Conservation (phyloP, 1,140 invertebrate genomes). For the Tribolium castaneum region DNA sequence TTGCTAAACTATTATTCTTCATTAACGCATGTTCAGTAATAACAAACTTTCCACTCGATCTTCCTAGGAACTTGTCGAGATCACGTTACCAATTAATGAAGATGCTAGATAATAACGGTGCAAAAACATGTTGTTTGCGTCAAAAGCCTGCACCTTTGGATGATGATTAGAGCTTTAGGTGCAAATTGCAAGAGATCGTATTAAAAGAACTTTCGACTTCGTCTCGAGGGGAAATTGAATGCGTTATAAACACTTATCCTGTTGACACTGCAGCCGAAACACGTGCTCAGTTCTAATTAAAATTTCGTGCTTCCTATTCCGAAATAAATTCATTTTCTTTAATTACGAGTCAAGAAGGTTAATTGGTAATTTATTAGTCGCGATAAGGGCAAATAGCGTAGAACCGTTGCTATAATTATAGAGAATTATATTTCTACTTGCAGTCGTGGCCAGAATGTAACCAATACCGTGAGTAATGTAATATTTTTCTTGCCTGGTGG, state of each 20-base stretch:
- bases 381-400: background rate
- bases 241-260: constrained; percentile 28
- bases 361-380: constrained; percentile 16
- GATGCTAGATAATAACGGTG: background rate
- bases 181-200: background rate
- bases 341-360: background rate
- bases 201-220: constrained; percentile 11
- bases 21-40: background rate
- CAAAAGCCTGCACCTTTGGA: background rate
- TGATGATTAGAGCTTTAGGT: background rate
- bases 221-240: background rate
- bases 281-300: constrained; percentile 25
- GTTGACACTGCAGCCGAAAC: constrained; percentile 18
- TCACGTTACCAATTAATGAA: background rate
- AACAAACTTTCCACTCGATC: background rate
- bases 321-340: constrained; percentile 28
- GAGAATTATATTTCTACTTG: background rate
- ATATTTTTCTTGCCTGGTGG: background rate
- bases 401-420: too few relatives aligned
- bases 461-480: background rate
- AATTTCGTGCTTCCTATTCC: constrained; percentile 6
- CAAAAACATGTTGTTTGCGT: too few relatives aligned
- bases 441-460: background rate
- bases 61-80: background rate
- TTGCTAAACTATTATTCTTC: background rate